Percentiles rank a stretch among this genome's conserved stretches.
Conservation (phyloP, 2,113 vertebrate species). For the Perccottus glenii region DNA sequence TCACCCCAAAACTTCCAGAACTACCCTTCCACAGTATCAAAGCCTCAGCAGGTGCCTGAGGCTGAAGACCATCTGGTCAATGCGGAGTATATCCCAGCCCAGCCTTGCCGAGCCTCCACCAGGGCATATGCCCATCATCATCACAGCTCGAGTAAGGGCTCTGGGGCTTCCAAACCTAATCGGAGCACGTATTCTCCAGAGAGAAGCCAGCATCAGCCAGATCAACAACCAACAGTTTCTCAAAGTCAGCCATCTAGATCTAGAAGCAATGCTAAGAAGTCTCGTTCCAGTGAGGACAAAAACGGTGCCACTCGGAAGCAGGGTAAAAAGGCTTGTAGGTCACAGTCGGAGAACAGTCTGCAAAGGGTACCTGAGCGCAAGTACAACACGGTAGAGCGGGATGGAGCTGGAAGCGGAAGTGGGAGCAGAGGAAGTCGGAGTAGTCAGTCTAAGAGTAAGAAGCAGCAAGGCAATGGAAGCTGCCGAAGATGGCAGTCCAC, state of each 20-base stretch:
- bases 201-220: conserved; percentile 38
- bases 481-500: conserved; percentile 85
- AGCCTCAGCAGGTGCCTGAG: conserved; percentile 33
- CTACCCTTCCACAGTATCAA: conserved; percentile 35
- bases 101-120: conserved; percentile 68
- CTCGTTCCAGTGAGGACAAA: conserved; percentile 78
- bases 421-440: conserved; percentile 50
- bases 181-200: conserved; percentile 61
- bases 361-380: conserved; percentile 75
- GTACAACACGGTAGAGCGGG: conserved; percentile 80
- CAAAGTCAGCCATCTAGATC: conserved; percentile 51
- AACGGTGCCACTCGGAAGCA: conserved; percentile 58
- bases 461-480: conserved; percentile 54
- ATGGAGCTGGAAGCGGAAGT: conserved; percentile 63
- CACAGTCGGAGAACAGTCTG: conserved; percentile 87
- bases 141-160: conserved; percentile 34
- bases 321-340: conserved; percentile 81
- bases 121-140: conserved; percentile 56
- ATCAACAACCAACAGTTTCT: conserved; percentile 33
- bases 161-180: conserved; percentile 52
- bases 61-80: conserved; percentile 80
- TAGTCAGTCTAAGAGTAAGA: conserved; percentile 65
- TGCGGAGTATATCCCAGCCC: conserved; percentile 85
- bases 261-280: conserved; percentile 73
- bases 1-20: conserved; percentile 56